A percentile compares a stretch with the other conserved stretches of the same genome.
phyloP scores from a whole-genome alignment of 2,113 vertebrate genomes.

The Heliornis fulica region DNA sequence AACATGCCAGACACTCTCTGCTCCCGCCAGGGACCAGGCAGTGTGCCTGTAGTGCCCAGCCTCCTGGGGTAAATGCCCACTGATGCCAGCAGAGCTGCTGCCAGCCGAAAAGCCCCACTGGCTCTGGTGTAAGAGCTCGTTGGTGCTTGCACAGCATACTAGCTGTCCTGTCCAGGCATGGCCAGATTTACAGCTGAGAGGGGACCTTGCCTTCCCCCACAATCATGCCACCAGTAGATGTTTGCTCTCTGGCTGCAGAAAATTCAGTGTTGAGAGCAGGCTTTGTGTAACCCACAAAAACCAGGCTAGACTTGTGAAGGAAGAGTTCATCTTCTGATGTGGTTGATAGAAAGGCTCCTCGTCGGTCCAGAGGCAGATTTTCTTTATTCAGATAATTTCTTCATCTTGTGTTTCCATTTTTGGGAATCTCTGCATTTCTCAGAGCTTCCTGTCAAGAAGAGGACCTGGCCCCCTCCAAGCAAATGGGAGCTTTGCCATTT shows the following conservation, averaged over 20 bases:
- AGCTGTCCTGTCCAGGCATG: background rate
- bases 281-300: background rate
- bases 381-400: background rate
- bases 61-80: background rate
- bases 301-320: background rate
- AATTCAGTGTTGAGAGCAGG: background rate
- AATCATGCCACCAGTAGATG: background rate
- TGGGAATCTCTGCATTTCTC: slow-evolving; percentile 3
- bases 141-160: background rate
- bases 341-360: background rate
- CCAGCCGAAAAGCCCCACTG: background rate
- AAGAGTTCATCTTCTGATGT: background rate
- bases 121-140: background rate
- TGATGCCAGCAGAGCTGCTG: background rate
- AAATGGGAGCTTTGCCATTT: slow-evolving; percentile 25
- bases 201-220: background rate
- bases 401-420: background rate
- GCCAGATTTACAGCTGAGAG: background rate
- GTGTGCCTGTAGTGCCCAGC: background rate
- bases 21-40: background rate
- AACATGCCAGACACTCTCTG: background rate
- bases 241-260: background rate
- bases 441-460: slow-evolving; percentile 19
- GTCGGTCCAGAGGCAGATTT: background rate
- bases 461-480: slow-evolving; percentile 3